These are phyloP conservation scores for Anastrepha obliqua DNA, from an alignment of 1,140 invertebrate species.

Conservation along the genomic window DNA sequence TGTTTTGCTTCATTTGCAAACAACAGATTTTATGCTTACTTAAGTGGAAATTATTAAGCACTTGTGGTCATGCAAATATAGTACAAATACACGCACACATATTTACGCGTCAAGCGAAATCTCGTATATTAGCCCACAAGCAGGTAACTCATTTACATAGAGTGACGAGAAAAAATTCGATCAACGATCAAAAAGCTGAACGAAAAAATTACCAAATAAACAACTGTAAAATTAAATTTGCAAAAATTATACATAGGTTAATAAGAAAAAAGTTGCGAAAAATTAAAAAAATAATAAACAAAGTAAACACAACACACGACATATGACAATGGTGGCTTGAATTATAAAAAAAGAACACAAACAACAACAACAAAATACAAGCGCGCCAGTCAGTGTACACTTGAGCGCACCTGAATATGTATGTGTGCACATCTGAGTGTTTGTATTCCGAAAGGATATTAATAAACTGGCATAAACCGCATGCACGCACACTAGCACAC, in stretches of 20 bases:
- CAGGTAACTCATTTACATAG: constrained; percentile 27
- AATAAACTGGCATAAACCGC: constrained; percentile 71
- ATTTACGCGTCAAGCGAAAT: background rate
- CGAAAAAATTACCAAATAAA: constrained; percentile 57
- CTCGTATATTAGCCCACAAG: background rate
- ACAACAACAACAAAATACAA: constrained; percentile 43
- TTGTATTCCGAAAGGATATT: constrained; percentile 69
- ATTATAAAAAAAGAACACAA: background rate
- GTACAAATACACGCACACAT: background rate
- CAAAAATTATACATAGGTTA: constrained; percentile 35
- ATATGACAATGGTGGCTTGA: background rate
- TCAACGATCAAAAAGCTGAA: constrained; percentile 40
- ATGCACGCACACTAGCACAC: constrained; percentile 12
- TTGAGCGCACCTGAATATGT: constrained; percentile 72
- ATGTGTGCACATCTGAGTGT: background rate
- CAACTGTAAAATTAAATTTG: constrained; percentile 54
- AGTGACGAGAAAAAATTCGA: constrained; percentile 2
- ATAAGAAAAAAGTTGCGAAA: constrained; percentile 51
- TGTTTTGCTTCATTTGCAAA: constrained; percentile 29
- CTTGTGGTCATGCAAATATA: constrained; percentile 41
- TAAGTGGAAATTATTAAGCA: constrained; percentile 54
- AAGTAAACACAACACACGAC: background rate
- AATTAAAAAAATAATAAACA: constrained; percentile 19
- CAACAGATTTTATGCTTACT: constrained; percentile 46
- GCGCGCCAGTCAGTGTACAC: constrained; percentile 69